Base-by-base conservation (phyloP, 2,113 vertebrate species). In the Erythrocercus mccallii region DNA sequence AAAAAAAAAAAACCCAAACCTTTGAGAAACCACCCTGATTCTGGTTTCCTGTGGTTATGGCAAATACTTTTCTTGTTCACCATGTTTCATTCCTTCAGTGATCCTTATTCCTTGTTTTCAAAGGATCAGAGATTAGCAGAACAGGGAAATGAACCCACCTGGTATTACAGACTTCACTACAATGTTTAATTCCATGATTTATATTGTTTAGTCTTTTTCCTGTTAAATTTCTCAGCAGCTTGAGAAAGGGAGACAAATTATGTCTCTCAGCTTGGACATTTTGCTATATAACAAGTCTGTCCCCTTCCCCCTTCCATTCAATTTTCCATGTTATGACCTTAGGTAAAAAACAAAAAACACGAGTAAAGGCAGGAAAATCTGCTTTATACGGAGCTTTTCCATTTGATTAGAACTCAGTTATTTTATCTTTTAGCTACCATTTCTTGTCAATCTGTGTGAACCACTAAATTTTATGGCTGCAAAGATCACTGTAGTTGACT, bases 401-500 rank as follows among this genome's bases (percentile, higher is more conserved):
- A 3, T 27, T 82, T 74, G 30, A 56, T 24, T 9, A 76, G 23
- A 68, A 42, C 33, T 56, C 15, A 24, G 6, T 1, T 42, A 3
- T 38, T 62, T 72, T 33, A 28, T 68, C 4, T 66, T 74, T 20
- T 58, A 68, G 5, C 33, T 38, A 4, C 17, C 8, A 18, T 27
- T 82, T 66, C 33, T 53, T 72, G 10, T 38, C 42, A 18, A 0
- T 4, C 25, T 69, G 1, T 17, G 33, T 37, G 14, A 82, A 20
- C 18, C 38, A 8, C 58, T 47, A 5, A 5, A 27, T 53, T 74
- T 72, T 45, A 19, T 5, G 42, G 31, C 57, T 72, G 40, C 61
- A 37, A 12, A 42, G 17, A 11, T 38, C 10, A 4, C 12, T 24
- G 0, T 7, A 7, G 16, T 5, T 57, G 37, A 18, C 20, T 82